Percentiles rank a stretch among this genome's conserved stretches.
phyloP scores from a whole-genome alignment of 2,797 vertebrate genomes.

The Pampus argenteus region DNA sequence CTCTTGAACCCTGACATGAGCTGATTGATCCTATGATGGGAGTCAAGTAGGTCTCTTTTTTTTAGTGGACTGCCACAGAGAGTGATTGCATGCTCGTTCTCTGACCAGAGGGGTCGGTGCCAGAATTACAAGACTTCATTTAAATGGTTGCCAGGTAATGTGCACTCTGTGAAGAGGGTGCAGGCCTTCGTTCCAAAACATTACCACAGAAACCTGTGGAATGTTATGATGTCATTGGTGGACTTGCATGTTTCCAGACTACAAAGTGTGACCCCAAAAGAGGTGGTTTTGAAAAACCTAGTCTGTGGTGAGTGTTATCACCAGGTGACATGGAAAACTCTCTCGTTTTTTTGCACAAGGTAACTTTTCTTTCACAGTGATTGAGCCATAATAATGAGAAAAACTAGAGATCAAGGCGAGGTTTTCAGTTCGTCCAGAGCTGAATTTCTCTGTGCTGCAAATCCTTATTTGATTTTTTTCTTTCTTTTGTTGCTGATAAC shows the following conservation, averaged over 20 bases:
- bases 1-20: constrained; percentile 66
- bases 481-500: constrained; percentile 5
- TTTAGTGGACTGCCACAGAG: constrained; percentile 51
- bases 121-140: constrained; percentile 60
- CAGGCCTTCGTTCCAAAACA: constrained; percentile 66
- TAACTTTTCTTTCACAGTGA: constrained; percentile 9
- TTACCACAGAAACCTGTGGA: constrained; percentile 70
- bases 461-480: neutral
- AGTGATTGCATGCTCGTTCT: constrained; percentile 76
- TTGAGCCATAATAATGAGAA: neutral
- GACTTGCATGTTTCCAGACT: constrained; percentile 62
- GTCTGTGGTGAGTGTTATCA: constrained; percentile 22
- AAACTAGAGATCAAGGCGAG: neutral
- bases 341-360: neutral
- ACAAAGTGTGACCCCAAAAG: constrained; percentile 56
- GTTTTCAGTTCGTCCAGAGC: neutral
- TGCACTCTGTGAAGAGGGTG: constrained; percentile 54
- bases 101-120: constrained; percentile 62
- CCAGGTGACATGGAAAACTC: constrained; percentile 16
- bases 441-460: neutral
- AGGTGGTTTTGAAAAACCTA: constrained; percentile 60
- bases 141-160: constrained; percentile 73
- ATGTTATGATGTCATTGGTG: constrained; percentile 77
- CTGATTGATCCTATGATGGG: constrained; percentile 76
- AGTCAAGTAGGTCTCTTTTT: constrained; percentile 70